A percentile compares a stretch with the other conserved stretches of the same genome.
Evolutionary conservation across 2,797 vertebrate species (phyloP).

Genomic region (Megaceryle alcyon): DNA sequence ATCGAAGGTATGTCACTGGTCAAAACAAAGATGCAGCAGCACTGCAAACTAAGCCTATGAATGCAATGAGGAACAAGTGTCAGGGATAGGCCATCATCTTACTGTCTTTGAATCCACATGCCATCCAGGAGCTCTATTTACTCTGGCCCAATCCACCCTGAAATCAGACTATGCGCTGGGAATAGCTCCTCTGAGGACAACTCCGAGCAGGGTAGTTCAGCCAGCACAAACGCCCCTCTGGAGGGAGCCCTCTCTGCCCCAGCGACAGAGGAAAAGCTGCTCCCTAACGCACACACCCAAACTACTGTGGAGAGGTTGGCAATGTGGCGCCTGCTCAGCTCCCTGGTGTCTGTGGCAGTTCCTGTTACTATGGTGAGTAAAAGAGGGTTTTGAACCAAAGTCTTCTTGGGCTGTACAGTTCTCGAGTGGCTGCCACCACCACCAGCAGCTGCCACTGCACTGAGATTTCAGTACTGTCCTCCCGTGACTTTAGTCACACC

Average conservation of each 20-base stretch:
- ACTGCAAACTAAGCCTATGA: neutral
- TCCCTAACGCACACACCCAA: neutral
- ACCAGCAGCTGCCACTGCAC: neutral
- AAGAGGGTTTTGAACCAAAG: neutral
- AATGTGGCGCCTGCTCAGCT: accelerated
- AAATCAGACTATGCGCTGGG: neutral
- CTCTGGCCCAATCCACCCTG: neutral
- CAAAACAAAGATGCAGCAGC: neutral
- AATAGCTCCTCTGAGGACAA: neutral
- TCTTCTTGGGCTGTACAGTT: neutral
- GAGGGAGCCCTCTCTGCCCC: neutral
- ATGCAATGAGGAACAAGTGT: neutral
- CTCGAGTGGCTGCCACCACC: neutral
- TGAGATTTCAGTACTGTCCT: neutral
- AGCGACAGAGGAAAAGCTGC: neutral
- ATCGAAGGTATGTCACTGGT: neutral
- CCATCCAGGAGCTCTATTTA: neutral
- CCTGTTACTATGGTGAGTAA: neutral
- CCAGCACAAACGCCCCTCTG: neutral
- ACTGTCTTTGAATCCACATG: neutral
- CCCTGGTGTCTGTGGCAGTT: neutral
- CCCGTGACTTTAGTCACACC: neutral
- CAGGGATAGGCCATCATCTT: neutral
- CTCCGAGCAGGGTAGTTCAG: neutral
- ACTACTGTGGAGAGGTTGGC: accelerated